A percentile compares a stretch with the other conserved stretches of the same genome.
These are phyloP conservation scores for Bolinopsis microptera DNA, from an alignment of 37 sponge, comb jelly and placozoan genomes.

Conservation along the genomic window DNA sequence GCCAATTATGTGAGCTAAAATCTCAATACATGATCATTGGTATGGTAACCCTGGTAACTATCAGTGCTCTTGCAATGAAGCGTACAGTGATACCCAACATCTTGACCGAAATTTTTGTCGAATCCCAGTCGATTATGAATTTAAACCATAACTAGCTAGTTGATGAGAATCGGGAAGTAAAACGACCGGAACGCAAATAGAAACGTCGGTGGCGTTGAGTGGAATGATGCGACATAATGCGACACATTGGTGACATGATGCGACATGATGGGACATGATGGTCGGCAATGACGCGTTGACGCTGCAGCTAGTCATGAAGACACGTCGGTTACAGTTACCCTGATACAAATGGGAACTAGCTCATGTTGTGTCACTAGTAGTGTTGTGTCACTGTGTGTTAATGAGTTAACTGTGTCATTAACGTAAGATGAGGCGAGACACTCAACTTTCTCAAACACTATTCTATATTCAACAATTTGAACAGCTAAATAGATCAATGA, in stretches of 20 bases:
- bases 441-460: too few species aligned
- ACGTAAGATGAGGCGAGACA: too few species aligned
- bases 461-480: too few species aligned
- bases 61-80: too few species aligned
- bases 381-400: too few species aligned
- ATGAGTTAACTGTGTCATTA: too few species aligned
- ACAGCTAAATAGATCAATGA: too few species aligned
- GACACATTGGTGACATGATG: neutral
- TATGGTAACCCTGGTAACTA: too few species aligned
- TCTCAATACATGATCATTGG: neutral
- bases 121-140: neutral
- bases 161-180: neutral
- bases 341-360: too few species aligned
- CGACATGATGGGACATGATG: neutral
- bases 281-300: too few species aligned
- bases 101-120: neutral
- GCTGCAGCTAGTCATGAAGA: too few species aligned
- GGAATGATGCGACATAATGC: neutral
- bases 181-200: neutral
- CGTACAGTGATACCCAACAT: neutral
- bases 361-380: too few species aligned
- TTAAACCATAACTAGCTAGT: neutral
- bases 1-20: neutral
- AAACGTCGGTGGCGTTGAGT: neutral
- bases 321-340: neutral